These are phyloP conservation scores for Andricus curvator DNA, from an alignment of 2,888 invertebrate genomes.

Conservation along the genomic window DNA sequence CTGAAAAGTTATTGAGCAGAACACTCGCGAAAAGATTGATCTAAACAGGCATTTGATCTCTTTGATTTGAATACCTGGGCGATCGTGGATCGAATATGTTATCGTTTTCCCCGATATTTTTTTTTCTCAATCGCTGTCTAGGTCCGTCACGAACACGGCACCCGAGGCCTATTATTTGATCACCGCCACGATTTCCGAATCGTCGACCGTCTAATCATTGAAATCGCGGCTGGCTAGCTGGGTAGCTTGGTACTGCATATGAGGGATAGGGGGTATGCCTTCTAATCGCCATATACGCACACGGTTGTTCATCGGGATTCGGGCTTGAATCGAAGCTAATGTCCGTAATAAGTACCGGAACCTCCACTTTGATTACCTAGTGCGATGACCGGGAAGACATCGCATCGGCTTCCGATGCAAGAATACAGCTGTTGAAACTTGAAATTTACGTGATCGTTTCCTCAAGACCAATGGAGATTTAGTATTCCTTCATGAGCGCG, in stretches of 20 bases:
- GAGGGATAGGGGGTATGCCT: slow-evolving; percentile 11
- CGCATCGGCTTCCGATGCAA: background rate
- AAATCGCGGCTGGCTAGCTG: slow-evolving; percentile 64
- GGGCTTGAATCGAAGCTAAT: slow-evolving; percentile 49
- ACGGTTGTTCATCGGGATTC: slow-evolving; percentile 48
- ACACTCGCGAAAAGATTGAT: slow-evolving; percentile 4
- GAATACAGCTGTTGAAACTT: slow-evolving; percentile 31
- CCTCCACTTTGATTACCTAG: slow-evolving; percentile 19
- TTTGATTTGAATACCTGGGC: slow-evolving; percentile 11
- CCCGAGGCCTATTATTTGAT: slow-evolving; percentile 71
- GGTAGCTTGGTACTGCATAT: slow-evolving; percentile 55
- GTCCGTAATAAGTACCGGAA: slow-evolving; percentile 56
- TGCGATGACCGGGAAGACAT: slow-evolving; percentile 31
- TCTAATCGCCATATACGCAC: slow-evolving; percentile 52
- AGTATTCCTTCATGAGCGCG: slow-evolving; percentile 11
- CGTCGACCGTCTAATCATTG: slow-evolving; percentile 71
- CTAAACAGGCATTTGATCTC: slow-evolving; percentile 15
- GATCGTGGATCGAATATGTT: slow-evolving; percentile 15
- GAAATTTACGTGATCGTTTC: slow-evolving; percentile 24
- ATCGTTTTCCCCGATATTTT: slow-evolving; percentile 32
- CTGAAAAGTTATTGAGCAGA: slow-evolving; percentile 12
- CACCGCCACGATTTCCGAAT: slow-evolving; percentile 64
- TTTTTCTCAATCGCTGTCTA: slow-evolving; percentile 63
- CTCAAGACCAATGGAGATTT: slow-evolving; percentile 29
- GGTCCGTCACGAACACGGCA: slow-evolving; percentile 66